Conservation (phyloP, 2,113 vertebrate genomes). For the Engraulis encrasicolus region DNA sequence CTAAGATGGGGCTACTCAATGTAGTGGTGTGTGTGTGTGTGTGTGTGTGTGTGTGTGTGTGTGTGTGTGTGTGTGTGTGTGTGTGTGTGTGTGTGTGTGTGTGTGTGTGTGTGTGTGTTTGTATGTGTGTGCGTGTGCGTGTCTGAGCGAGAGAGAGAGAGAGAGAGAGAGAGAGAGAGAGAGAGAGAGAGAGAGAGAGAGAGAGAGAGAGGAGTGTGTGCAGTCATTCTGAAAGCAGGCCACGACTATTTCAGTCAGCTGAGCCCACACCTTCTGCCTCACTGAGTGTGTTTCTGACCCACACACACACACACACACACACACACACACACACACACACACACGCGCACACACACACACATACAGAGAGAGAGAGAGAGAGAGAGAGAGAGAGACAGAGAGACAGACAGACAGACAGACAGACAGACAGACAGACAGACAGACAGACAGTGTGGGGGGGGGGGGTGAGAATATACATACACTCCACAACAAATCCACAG, state of each 20-base stretch:
- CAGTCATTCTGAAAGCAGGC: neutral
- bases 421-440: neutral
- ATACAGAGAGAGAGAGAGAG: too few species aligned
- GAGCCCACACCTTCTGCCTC: neutral
- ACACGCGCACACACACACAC: neutral
- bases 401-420: neutral
- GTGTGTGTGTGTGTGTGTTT: conserved; percentile 6
- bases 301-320: neutral
- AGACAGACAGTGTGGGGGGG: too few species aligned
- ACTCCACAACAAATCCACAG: too few species aligned
- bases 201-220: conserved; percentile 52
- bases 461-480: too few species aligned
- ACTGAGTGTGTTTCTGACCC: neutral
- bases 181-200: conserved; percentile 14
- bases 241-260: neutral
- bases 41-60: neutral
- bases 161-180: conserved; percentile 53
- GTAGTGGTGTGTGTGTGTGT: neutral
- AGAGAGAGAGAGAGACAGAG: neutral
- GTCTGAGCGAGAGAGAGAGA: conserved; percentile 39
- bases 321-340: neutral
- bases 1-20: too few species aligned
- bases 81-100: conserved; percentile 3
- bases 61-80: neutral
- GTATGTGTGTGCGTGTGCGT: neutral